These are phyloP conservation scores for Caenorhabditis uteleia DNA, from an alignment of 2,888 invertebrate species.

Conservation along the genomic window DNA sequence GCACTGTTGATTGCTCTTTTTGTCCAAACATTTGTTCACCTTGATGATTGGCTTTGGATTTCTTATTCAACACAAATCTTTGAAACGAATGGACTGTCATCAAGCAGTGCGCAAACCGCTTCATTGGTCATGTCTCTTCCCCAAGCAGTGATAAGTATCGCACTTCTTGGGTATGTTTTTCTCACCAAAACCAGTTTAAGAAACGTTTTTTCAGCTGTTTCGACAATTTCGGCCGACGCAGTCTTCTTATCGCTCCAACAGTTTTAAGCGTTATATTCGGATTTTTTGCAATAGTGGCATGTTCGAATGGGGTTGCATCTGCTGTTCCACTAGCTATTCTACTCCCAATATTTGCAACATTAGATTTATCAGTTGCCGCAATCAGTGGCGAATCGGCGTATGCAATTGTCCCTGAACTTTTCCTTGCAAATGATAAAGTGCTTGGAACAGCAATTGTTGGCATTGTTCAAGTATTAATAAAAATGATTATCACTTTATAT, in stretches of 20 bases:
- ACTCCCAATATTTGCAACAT: slow-evolving; percentile 54
- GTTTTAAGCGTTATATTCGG: slow-evolving; percentile 50
- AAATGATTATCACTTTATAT: neutral
- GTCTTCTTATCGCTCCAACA: slow-evolving; percentile 58
- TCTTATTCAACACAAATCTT: slow-evolving; percentile 65
- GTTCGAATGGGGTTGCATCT: slow-evolving; percentile 4
- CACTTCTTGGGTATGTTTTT: slow-evolving; percentile 32
- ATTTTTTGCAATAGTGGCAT: slow-evolving; percentile 37
- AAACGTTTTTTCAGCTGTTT: slow-evolving; percentile 44
- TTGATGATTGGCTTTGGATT: slow-evolving; percentile 67
- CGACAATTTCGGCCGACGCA: slow-evolving; percentile 54
- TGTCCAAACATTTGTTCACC: slow-evolving; percentile 61
- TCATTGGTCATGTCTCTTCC: slow-evolving; percentile 58
- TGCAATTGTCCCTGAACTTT: slow-evolving; percentile 62
- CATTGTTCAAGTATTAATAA: slow-evolving; percentile 53
- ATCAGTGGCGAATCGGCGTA: slow-evolving; percentile 63
- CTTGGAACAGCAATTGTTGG: slow-evolving; percentile 64
- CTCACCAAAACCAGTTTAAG: neutral
- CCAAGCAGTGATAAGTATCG: slow-evolving; percentile 54
- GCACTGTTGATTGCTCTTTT: slow-evolving; percentile 57
- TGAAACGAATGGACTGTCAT: slow-evolving; percentile 52
- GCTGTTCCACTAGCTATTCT: slow-evolving; percentile 24
- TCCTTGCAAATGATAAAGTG: slow-evolving; percentile 59
- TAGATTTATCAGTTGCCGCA: slow-evolving; percentile 63
- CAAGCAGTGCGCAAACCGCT: slow-evolving; percentile 50